These are phyloP conservation scores for Notechis scutatus DNA, from an alignment of 2,113 vertebrate species.

Conservation along the genomic window DNA sequence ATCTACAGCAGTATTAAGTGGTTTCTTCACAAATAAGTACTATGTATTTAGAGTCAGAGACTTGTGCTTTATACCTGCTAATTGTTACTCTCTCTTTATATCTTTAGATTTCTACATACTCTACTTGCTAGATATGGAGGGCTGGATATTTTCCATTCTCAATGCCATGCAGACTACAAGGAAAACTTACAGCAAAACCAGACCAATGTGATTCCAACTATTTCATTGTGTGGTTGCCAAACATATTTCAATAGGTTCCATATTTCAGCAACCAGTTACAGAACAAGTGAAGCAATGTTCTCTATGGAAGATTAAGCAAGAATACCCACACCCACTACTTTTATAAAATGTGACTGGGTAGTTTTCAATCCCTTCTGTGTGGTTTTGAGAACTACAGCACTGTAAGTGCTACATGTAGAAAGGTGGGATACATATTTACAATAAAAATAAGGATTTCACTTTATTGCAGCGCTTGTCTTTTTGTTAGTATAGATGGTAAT, in stretches of 20 bases:
- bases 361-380: background rate
- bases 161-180: background rate
- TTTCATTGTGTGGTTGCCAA: background rate
- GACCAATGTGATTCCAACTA: background rate
- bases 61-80: background rate
- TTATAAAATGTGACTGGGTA: background rate
- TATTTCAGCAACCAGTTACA: background rate
- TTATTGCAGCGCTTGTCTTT: background rate
- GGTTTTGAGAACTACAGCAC: background rate
- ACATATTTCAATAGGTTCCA: background rate
- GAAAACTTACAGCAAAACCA: background rate
- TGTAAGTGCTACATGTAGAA: background rate
- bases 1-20: background rate
- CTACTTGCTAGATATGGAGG: background rate
- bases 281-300: background rate
- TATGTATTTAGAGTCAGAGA: background rate
- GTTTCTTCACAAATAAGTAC: background rate
- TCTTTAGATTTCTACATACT: background rate
- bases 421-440: background rate
- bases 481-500: background rate
- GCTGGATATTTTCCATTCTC: background rate
- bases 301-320: background rate
- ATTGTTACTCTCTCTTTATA: background rate
- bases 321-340: background rate
- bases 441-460: slow-evolving; percentile 1